Evolutionary conservation across 1,140 invertebrate genomes (phyloP), one percentile per base, ranked within the genome.

Genomic region (Sweltsa coloradensis): DNA sequence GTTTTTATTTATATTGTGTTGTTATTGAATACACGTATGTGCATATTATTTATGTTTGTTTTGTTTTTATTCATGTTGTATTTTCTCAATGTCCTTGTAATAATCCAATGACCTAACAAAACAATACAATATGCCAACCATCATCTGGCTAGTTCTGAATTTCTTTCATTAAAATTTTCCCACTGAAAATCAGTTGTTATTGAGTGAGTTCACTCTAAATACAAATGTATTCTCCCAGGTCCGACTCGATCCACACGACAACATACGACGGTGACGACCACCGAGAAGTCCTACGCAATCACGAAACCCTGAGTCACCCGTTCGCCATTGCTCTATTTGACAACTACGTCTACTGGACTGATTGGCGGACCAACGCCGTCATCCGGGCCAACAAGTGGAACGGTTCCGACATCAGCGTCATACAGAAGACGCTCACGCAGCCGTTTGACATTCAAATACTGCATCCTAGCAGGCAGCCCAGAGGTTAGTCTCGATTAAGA

Each of bases 191-290:
- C n/a, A n/a, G n/a, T n/a, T n/a, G n/a, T n/a, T n/a, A n/a, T n/a
- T n/a, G n/a, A n/a, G n/a, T n/a, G n/a, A n/a, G n/a, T n/a, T n/a
- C n/a, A n/a, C n/a, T n/a, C n/a, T n/a, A n/a, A n/a, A n/a, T n/a
- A n/a, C n/a, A n/a, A n/a, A n/a, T n/a, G n/a, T 47, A 1, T n/a
- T 41, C 19, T 41, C 49, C 4, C 56, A 82, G 83, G 55, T 85
- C 85, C 0, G 85, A 91, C 65, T 85, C 87, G 0, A 84, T 93
- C 39, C 86, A 89, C 63, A 86, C 85, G 11, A 77, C 79, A 0
- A 74, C 60, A 7, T 81, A 81, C 55, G 67, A 78, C 53, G 79
- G 79, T 2, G 51, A 55, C 11, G 74, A 65, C 51, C 57, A 61
- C 34, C 55, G 64, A 26, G 60, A 71, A 45, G 65, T 81, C 24